These are phyloP conservation scores for Phoebastria nigripes DNA, from an alignment of 2,797 vertebrate species.

Conservation along the genomic window DNA sequence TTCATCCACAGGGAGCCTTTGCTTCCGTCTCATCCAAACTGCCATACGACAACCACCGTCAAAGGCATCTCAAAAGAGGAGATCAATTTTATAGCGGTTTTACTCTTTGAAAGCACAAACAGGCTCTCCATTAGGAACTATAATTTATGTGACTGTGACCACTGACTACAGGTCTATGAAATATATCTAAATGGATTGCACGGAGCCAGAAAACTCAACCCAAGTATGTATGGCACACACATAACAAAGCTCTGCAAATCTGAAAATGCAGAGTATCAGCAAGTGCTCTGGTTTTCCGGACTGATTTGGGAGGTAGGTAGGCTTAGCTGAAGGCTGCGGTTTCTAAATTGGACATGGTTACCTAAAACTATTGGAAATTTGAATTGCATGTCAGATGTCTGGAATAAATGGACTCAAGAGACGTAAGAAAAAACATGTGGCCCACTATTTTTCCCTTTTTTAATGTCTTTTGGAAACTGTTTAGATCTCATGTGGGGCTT, in stretches of 20 bases:
- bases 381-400: slow-evolving; percentile 71
- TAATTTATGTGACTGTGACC: slow-evolving; percentile 54
- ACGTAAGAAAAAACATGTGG: slow-evolving; percentile 63
- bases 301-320: slow-evolving; percentile 47
- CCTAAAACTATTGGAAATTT: slow-evolving; percentile 72
- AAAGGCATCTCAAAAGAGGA: slow-evolving; percentile 52
- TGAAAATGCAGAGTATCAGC: slow-evolving; percentile 48
- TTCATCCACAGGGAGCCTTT: slow-evolving; percentile 7
- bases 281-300: slow-evolving; percentile 19
- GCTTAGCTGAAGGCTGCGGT: slow-evolving; percentile 57
- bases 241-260: slow-evolving; percentile 20
- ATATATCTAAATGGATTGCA: slow-evolving; percentile 33
- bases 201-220: neutral
- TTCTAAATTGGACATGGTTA: slow-evolving; percentile 74
- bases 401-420: slow-evolving; percentile 71
- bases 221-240: neutral
- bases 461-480: slow-evolving; percentile 54
- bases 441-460: slow-evolving; percentile 49
- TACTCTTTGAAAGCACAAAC: slow-evolving; percentile 55
- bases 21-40: neutral
- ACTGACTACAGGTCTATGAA: slow-evolving; percentile 16
- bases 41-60: slow-evolving; percentile 6
- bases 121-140: slow-evolving; percentile 32
- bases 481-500: slow-evolving; percentile 56
- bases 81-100: slow-evolving; percentile 57